These are phyloP conservation scores for Parauchenoglanis punctatus DNA, from an alignment of 2,797 vertebrate species.

Conservation along the genomic window DNA sequence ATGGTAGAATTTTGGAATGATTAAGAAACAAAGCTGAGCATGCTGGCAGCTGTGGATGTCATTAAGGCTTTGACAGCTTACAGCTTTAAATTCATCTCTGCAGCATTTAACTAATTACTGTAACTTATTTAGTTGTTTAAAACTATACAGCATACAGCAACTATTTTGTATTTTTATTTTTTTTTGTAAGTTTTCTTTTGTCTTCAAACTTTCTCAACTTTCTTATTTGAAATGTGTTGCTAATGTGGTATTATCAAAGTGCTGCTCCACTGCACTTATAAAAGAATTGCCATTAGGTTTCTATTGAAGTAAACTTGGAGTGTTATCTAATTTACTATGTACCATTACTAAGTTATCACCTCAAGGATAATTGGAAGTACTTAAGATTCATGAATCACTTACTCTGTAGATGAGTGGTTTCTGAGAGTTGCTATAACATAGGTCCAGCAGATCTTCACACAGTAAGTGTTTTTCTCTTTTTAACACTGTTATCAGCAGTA, in stretches of 20 bases:
- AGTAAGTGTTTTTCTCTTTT: background rate
- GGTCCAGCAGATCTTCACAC: background rate
- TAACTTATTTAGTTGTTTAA: constrained; percentile 7
- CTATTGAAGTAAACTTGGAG: constrained; percentile 69
- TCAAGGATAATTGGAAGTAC: constrained; percentile 68
- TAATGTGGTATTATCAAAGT: constrained; percentile 55
- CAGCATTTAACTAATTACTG: constrained; percentile 12
- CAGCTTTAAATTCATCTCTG: constrained; percentile 4
- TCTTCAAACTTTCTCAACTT: background rate
- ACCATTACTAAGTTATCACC: constrained; percentile 66
- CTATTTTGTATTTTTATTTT: too few relatives aligned
- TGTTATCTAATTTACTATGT: constrained; percentile 69
- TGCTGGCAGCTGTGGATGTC: constrained; percentile 7
- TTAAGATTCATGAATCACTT: constrained; percentile 70
- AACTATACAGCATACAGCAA: background rate
- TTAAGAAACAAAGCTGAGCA: background rate
- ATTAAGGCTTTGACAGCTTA: constrained; percentile 10
- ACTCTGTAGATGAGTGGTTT: constrained; percentile 69
- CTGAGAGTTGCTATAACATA: constrained; percentile 56
- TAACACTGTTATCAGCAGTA: background rate
- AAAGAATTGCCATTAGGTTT: constrained; percentile 69
- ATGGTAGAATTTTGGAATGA: background rate
- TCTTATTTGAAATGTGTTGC: constrained; percentile 55
- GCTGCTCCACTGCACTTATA: constrained; percentile 62
- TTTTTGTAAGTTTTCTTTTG: background rate